Evolutionary conservation across 1,140 invertebrate species (phyloP), one percentile per base, ranked within the genome.

Genomic region (Drosophila parabipectinata): DNA sequence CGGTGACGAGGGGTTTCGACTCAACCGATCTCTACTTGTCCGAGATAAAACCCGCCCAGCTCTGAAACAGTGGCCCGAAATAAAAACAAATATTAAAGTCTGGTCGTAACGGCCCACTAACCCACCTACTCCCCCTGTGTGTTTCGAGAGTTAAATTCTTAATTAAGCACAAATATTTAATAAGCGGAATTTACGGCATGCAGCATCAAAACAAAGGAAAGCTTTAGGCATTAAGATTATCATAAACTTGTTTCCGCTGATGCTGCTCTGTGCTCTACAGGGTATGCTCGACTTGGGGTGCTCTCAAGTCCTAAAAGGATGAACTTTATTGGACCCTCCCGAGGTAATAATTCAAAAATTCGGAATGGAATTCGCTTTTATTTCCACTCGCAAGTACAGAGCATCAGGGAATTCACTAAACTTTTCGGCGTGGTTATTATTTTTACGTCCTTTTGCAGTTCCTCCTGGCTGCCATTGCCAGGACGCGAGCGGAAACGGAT

Each of bases 111-210:
- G 21, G 21, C 2, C 21, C 21, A 21, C 21, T 0, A 3, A 3
- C 21, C 21, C 39, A 1, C n/a, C 39, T 56, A 56, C 41, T 26
- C 30, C 41, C 34, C 9, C 3, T 5, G 21, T 41, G 52, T 71
- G 53, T 60, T 57, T 50, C 59, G 39, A 32, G 68, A 83, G 64
- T 84, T 75, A 72, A 79, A 79, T 79, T 84, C 44, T 79, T 83
- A 76, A 83, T 83, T 79, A 79, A 53, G 71, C 64, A 53, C 71
- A 83, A 84, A 83, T 84, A 83, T 83, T 83, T 79, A 75, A 83
- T 83, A 79, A 79, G 76, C 62, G 64, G 58, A 74, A 69, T 77
- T 81, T 81, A 77, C 47, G 66, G 45, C 39, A 32, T 68, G 60
- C 67, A 74, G 62, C 47, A 62, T 44, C 58, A 60, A 74, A 80